phyloP scores from a whole-genome alignment of 2,113 vertebrate species.

The Emydura subglobosa region DNA sequence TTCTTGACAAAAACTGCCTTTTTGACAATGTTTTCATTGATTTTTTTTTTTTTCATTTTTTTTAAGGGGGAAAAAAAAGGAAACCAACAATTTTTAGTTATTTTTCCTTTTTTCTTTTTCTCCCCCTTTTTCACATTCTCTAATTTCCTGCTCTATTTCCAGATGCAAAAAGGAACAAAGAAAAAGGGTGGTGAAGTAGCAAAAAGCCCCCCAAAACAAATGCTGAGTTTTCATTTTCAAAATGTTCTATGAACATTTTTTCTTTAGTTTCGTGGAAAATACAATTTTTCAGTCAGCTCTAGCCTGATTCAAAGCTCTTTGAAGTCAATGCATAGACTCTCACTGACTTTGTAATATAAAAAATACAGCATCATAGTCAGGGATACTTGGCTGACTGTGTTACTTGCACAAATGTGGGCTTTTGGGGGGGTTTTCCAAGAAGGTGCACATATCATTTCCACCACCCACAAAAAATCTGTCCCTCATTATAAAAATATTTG shows the following conservation, averaged over 20 bases:
- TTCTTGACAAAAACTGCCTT: no score
- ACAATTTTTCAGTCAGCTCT: not conserved
- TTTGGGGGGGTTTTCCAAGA: not conserved
- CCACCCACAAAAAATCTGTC: not conserved
- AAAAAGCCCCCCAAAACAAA: not conserved
- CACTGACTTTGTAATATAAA: not conserved
- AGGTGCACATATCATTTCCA: not conserved
- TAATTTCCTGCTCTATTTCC: not conserved
- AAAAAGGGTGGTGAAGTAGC: no score
- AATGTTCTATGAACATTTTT: not conserved
- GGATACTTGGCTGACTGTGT: not conserved
- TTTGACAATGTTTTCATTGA: not conserved
- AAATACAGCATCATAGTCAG: not conserved
- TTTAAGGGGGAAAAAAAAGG: not conserved
- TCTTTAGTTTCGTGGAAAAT: not conserved
- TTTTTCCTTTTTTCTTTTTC: not conserved
- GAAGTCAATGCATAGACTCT: not conserved
- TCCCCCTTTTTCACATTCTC: not conserved
- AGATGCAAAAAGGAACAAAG: not conserved
- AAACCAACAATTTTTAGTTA: not conserved
- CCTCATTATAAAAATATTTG: not conserved
- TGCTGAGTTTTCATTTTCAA: not conserved
- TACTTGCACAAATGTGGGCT: not conserved
- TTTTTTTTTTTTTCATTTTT: not conserved
- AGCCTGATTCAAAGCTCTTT: not conserved